Conservation (phyloP, 2,113 vertebrate species). For the Scatophagus argus region DNA sequence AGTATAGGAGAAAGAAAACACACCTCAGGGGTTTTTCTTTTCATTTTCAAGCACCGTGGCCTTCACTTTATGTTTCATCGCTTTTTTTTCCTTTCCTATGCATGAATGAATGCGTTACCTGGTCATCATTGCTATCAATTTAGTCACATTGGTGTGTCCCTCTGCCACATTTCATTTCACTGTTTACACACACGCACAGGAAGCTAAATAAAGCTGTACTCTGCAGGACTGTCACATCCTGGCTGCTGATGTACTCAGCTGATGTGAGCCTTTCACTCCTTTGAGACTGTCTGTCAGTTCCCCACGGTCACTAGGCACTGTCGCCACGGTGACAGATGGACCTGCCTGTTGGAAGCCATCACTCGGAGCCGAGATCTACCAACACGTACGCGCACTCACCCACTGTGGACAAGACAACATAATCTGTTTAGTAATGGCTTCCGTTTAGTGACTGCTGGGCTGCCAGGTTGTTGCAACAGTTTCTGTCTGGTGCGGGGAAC, state of each 20-base stretch:
- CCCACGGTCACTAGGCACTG: conserved; percentile 64
- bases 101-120: not conserved
- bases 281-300: conserved; percentile 76
- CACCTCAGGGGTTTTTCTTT: not conserved
- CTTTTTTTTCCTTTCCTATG: not conserved
- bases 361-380: conserved; percentile 69
- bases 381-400: conserved; percentile 54
- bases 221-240: conserved; percentile 39
- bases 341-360: conserved; percentile 81
- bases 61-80: not conserved
- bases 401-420: conserved; percentile 76
- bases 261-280: conserved; percentile 42
- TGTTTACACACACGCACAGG: conserved; percentile 14
- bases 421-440: conserved; percentile 86
- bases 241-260: conserved; percentile 40
- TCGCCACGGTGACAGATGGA: conserved; percentile 86
- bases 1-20: not conserved
- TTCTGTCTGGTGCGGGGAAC: conserved; percentile 28
- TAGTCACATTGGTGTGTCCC: not conserved
- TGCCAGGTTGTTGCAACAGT: conserved; percentile 67
- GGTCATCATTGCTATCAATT: conserved; percentile 3
- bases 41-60: not conserved
- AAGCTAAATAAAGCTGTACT: conserved; percentile 40
- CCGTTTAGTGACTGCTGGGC: conserved; percentile 80
- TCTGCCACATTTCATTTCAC: conserved; percentile 25